A percentile compares a stretch with the other conserved stretches of the same genome.
phyloP scores from a whole-genome alignment of 2,888 invertebrate species.

The Mythimna albipuncta region DNA sequence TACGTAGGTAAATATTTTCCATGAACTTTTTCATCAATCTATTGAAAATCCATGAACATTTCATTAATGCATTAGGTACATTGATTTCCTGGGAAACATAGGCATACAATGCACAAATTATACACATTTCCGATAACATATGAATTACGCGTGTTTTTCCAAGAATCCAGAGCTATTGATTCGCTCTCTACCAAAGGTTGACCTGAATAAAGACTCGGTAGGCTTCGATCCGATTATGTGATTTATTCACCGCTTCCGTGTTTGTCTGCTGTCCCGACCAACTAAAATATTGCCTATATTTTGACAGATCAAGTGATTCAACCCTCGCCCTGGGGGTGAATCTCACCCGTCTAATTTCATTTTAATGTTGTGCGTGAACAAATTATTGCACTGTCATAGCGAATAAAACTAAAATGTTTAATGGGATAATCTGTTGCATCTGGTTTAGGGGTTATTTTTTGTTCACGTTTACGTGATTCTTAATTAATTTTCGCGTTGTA shows the following conservation, averaged over 20 bases:
- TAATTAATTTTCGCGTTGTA: conserved; percentile 83
- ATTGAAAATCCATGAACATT: too few relatives aligned
- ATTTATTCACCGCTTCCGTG: conserved; percentile 82
- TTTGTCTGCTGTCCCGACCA: conserved; percentile 71
- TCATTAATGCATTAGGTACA: neutral
- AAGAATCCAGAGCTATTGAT: conserved; percentile 34
- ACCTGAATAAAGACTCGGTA: conserved; percentile 63
- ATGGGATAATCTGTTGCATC: conserved; percentile 86
- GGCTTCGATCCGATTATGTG: conserved; percentile 83
- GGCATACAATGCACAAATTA: neutral
- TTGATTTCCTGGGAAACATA: neutral
- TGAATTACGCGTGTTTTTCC: conserved; percentile 4
- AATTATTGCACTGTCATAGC: conserved; percentile 88
- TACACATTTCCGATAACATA: neutral
- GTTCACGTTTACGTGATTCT: conserved; percentile 78
- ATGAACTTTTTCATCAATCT: neutral
- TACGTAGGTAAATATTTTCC: neutral
- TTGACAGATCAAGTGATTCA: conserved; percentile 82
- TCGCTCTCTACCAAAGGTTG: conserved; percentile 59
- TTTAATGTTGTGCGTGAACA: conserved; percentile 88
- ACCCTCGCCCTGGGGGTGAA: conserved; percentile 78
- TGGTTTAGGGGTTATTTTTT: conserved; percentile 82
- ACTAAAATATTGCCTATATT: conserved; percentile 85
- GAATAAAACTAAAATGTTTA: conserved; percentile 84
- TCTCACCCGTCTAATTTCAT: conserved; percentile 85